Conservation (phyloP, 2,797 vertebrate species). For the Nyctalus aviator region DNA sequence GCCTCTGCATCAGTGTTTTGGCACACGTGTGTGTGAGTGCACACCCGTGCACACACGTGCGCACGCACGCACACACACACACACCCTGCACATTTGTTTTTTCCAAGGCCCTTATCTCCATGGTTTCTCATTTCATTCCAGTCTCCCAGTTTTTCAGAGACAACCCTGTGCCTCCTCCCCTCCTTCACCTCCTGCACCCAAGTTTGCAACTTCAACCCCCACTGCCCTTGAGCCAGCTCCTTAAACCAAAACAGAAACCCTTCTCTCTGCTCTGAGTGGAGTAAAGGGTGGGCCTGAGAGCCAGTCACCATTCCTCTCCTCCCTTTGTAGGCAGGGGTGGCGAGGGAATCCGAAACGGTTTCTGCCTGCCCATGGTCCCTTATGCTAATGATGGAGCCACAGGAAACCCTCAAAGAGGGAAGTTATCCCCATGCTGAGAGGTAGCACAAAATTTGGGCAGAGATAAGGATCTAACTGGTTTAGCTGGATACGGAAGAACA, state of each 20-base stretch:
- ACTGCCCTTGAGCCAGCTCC: neutral
- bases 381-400: neutral
- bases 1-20: neutral
- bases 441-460: neutral
- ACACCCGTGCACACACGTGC: neutral
- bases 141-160: neutral
- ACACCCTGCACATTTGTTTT: neutral
- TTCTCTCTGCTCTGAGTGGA: neutral
- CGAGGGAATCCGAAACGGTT: neutral
- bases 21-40: too few species aligned
- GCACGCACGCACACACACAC: fast-evolving
- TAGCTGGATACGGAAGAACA: neutral
- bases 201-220: neutral
- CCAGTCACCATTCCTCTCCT: neutral
- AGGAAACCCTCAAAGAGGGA: neutral
- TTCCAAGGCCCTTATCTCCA: neutral
- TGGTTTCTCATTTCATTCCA: neutral
- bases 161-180: neutral
- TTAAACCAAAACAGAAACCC: neutral
- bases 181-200: neutral
- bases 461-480: conserved; percentile 12
- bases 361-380: neutral
- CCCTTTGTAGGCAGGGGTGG: neutral
- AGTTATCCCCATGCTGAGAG: neutral
- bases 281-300: neutral